Conservation (phyloP, 2,113 vertebrate species). For the Camelus bactrianus region DNA sequence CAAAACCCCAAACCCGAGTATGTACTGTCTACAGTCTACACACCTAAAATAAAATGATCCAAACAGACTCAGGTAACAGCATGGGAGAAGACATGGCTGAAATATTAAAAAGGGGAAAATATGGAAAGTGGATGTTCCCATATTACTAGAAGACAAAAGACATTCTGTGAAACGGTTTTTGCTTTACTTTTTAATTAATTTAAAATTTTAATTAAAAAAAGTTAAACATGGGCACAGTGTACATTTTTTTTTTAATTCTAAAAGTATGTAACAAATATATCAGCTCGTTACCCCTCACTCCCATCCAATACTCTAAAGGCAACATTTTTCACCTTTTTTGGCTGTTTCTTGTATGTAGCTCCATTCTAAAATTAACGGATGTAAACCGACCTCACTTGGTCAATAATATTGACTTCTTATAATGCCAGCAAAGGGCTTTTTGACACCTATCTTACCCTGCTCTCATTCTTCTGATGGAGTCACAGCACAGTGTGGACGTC, state of each 20-base stretch:
- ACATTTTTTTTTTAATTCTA: not conserved
- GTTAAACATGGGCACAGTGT: not conserved
- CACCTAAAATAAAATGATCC: not conserved
- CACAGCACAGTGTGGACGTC: not conserved
- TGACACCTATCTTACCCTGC: not conserved
- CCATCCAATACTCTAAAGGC: not conserved
- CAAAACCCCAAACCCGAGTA: not conserved
- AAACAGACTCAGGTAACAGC: not conserved
- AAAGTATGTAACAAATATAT: not conserved
- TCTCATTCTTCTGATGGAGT: not conserved
- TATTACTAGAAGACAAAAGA: constrained; percentile 24
- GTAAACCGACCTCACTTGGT: not conserved
- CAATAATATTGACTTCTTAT: not conserved
- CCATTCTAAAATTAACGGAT: not conserved
- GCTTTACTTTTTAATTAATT: not conserved
- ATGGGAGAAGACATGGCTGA: not conserved
- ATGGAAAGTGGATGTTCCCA: not conserved
- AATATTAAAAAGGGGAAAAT: not conserved
- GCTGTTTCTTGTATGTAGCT: not conserved
- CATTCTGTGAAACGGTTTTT: not conserved
- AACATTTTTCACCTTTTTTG: not conserved
- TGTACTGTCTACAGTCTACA: not conserved
- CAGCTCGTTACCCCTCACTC: not conserved
- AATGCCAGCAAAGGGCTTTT: not conserved
- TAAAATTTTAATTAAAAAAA: not conserved